Evolutionary conservation across 92 coral and sea anemone genomes (phyloP), one percentile per base, ranked within the genome.

Genomic region (Palythoa heliodiscus): DNA sequence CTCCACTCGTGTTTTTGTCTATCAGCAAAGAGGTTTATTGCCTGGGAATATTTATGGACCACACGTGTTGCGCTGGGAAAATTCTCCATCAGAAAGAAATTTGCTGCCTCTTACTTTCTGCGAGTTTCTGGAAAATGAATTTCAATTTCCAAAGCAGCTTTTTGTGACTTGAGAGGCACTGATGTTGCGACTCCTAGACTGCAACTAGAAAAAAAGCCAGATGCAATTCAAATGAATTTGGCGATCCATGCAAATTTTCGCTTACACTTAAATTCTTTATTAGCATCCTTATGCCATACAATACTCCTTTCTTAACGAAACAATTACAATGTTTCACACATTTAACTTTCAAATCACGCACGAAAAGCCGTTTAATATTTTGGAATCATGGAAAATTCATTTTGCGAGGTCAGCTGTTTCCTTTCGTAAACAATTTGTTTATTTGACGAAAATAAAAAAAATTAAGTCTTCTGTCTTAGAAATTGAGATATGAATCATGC

Each of bases 1-100:
- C 14, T 79, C 39, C 4, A 23, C 13, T 64, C 53, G 19, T 48
- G 7, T 78, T 78, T 76, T 66, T 79, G 72, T 79, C 83, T 17
- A 22, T 79, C 83, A 79, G 38, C 83, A 71, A 37, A 11, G 53
- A 19, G 47, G 72, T 79, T 79, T 79, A 79, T 79, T 43, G 54
- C 72, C 4, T 9, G 43, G 68, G 83, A 79, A 61, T 79, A 66
- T 64, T 25, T 19, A 11, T 7, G 61, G 83, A 79, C 83, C 83
- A 79, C 83, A 79, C 83, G 83, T 79, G 83, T 78, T 61, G 72
- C 13, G 5, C 57, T 58, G 37, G 57, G 23, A 20, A 43, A 66
- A 38, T 63, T n/a, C 72, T 79, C 57, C 22, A 38, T 61, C 7
- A 61, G 73, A 38, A 40, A 4, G 68, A 60, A 38, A 20, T 43